Evolutionary conservation across 2,113 vertebrate genomes (phyloP), one percentile per base, ranked within the genome.

Genomic region (Nansenia antarctica): DNA sequence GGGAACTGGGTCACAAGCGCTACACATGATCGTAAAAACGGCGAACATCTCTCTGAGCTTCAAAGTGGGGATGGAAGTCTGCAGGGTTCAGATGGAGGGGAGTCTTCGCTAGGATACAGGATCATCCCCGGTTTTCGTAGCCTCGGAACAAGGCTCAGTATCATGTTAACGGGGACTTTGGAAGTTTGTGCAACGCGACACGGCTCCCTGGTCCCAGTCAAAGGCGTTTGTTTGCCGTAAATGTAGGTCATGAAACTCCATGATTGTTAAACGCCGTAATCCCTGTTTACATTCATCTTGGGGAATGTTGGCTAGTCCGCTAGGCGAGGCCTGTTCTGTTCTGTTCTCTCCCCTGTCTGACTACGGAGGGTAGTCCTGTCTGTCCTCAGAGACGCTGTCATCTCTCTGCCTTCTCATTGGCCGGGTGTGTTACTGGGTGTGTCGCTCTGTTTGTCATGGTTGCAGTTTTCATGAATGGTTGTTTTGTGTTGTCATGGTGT

Each of bases 181-280:
- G n/a, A n/a, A n/a, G n/a, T n/a, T n/a, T n/a, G 9, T n/a, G 45
- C 45, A 20, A 20, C 79, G 76, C 76, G 82, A 67, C 77, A 81
- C 71, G 70, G 84, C 76, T 86, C 88, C 78, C 80, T 79, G 87
- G 86, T 82, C 80, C 62, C 82, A 72, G 60, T 11, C 52, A 85
- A 84, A 88, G 84, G 78, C 84, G 74, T 82, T 88, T 58, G 79
- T 67, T 32, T 78, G 78, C 78, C 82, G 76, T 87, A 76, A 78
- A 85, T 83, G 82, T 74, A 80, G 84, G 85, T 87, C 85, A 91
- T 85, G 78, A 87, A 90, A 90, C 82, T 79, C 74, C 65, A 37
- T 20, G 45, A 20, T 49, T 2, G 45, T n/a, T 49, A 76, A 68
- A 87, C 86, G 83, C 88, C 91, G n/a, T 20, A 20, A 49, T 49